Conservation (phyloP, 1,140 invertebrate genomes). For the Anastrepha obliqua region DNA sequence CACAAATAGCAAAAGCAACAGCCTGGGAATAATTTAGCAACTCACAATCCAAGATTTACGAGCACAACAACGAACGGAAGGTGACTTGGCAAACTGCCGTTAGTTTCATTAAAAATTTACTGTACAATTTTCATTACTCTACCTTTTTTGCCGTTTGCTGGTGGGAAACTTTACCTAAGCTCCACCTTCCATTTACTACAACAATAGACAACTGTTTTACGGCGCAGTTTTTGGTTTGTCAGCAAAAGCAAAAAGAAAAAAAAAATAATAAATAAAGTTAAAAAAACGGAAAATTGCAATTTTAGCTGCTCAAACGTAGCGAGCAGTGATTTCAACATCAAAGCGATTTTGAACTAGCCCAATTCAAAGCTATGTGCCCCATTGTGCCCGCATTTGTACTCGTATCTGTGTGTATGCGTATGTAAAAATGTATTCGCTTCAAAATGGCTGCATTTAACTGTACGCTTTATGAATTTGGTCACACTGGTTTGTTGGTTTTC, state of each 20-base stretch:
- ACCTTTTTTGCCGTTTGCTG: background rate
- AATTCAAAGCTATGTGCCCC: background rate
- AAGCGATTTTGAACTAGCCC: conserved; percentile 1
- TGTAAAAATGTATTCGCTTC: background rate
- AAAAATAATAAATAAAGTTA: background rate
- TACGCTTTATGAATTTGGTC: conserved; percentile 23
- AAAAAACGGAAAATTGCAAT: background rate
- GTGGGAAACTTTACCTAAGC: conserved; percentile 1
- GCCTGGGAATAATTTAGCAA: conserved; percentile 21
- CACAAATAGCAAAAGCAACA: background rate
- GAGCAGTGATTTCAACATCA: conserved; percentile 10
- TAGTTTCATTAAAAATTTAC: conserved; percentile 24
- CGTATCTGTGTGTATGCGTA: background rate
- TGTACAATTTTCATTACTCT: conserved; percentile 23
- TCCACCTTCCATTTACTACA: conserved; percentile 3
- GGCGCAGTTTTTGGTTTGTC: background rate
- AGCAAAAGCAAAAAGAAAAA: background rate
- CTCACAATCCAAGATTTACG: conserved; percentile 29
- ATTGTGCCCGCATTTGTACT: too few relatives aligned
- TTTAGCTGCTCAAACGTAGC: conserved; percentile 10
- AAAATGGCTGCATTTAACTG: conserved; percentile 14
- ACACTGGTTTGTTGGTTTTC: background rate
- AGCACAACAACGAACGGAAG: background rate
- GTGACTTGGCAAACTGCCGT: conserved; percentile 45
- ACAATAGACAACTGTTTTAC: conserved; percentile 19